Evolutionary conservation across 1,140 invertebrate species (phyloP).

Genomic region (Caerostris darwini): DNA sequence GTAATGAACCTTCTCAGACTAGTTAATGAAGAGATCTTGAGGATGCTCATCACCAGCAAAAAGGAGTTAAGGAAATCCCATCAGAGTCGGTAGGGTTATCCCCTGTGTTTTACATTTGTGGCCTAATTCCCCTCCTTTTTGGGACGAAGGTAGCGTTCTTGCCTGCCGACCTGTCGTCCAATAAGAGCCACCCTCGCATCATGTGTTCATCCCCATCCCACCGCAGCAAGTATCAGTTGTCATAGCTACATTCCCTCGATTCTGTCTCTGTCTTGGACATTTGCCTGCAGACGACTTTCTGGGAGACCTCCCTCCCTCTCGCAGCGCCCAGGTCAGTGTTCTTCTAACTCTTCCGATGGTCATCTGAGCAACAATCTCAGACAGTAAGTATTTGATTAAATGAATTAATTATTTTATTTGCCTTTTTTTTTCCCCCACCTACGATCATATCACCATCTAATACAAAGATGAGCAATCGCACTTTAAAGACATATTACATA

Average conservation of each 20-base stretch:
- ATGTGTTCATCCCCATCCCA: constrained; percentile 44
- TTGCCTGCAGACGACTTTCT: constrained; percentile 36
- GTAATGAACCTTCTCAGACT: not conserved
- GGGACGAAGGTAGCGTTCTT: constrained; percentile 42
- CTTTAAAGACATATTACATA: too few species aligned
- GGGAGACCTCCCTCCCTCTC: constrained; percentile 35
- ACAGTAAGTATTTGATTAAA: constrained; percentile 18
- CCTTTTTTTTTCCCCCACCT: too few species aligned
- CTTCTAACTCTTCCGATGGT: constrained; percentile 51
- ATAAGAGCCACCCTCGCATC: constrained; percentile 68
- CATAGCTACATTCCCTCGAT: constrained; percentile 67
- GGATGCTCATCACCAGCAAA: not conserved
- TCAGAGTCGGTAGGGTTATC: constrained; percentile 21
- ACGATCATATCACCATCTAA: too few species aligned
- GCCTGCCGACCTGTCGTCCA: constrained; percentile 41
- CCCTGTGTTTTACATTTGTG: not conserved
- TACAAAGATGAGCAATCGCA: too few species aligned
- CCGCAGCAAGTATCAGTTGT: constrained; percentile 54
- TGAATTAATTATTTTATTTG: not conserved
- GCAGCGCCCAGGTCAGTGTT: constrained; percentile 24
- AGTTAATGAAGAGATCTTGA: not conserved
- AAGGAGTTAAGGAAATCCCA: not conserved
- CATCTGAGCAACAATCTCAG: constrained; percentile 9
- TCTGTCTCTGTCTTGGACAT: constrained; percentile 42
- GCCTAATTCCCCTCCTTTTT: constrained; percentile 64